Evolutionary conservation across 2,888 invertebrate species (phyloP).

Genomic region (Caradrina clavipalpis): DNA sequence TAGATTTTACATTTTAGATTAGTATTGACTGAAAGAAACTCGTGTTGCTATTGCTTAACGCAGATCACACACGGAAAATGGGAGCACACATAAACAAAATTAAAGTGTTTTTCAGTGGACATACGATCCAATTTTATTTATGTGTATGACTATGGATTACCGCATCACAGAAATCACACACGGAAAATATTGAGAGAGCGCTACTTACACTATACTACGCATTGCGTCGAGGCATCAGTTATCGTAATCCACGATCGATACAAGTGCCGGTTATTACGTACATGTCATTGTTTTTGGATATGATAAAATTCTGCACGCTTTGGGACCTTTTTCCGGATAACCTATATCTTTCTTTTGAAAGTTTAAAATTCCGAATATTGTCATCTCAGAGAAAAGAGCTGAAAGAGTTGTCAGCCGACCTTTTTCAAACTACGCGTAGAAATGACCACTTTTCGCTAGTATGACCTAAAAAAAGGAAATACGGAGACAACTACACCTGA

Average conservation of each 20-base stretch:
- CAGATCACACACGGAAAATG: slow-evolving; percentile 36
- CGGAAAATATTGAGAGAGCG: slow-evolving; percentile 34
- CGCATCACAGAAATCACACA: slow-evolving; percentile 13
- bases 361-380: not conserved
- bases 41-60: slow-evolving; percentile 21
- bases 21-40: slow-evolving; percentile 36
- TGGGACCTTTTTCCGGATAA: not conserved
- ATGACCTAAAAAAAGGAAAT: not conserved
- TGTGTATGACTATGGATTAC: slow-evolving; percentile 44
- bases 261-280: slow-evolving; percentile 13
- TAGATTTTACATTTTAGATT: too few species aligned
- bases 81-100: slow-evolving; percentile 41
- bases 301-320: not conserved
- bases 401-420: not conserved
- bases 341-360: not conserved
- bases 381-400: not conserved
- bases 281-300: slow-evolving; percentile 22
- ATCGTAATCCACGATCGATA: slow-evolving; percentile 29
- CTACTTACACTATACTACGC: slow-evolving; percentile 18
- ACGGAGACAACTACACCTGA: not conserved
- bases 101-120: slow-evolving; percentile 50
- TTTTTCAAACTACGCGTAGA: not conserved
- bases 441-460: not conserved
- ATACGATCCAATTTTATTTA: slow-evolving; percentile 49
- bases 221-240: slow-evolving; percentile 1